Conservation (phyloP, 1,140 invertebrate genomes). For the Macrosteles quadrilineatus region DNA sequence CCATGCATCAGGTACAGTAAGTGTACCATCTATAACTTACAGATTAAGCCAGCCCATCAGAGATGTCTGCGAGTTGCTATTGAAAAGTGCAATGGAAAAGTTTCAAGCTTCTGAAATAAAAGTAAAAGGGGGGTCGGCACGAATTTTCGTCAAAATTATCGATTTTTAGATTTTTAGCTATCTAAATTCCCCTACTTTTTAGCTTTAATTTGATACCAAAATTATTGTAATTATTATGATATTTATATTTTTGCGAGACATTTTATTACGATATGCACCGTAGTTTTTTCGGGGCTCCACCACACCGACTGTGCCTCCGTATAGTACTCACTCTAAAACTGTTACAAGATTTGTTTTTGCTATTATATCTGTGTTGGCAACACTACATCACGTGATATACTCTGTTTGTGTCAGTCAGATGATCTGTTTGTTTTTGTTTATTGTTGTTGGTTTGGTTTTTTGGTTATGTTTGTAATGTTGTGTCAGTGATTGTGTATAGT, state of each 20-base stretch:
- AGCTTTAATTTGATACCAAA: no score
- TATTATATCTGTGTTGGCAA: not conserved
- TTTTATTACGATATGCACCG: not conserved
- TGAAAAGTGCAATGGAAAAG: no score
- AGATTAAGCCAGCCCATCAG: no score
- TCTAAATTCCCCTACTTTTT: not conserved
- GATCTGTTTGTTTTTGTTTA: not conserved
- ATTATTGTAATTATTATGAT: no score
- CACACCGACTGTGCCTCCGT: no score
- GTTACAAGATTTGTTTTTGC: not conserved
- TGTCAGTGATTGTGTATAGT: not conserved
- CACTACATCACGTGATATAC: not conserved
- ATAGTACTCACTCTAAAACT: not conserved
- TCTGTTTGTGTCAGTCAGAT: conserved; percentile 2
- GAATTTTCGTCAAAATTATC: not conserved
- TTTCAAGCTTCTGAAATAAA: no score
- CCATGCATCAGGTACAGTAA: no score
- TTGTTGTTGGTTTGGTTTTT: no score
- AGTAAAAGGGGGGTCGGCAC: not conserved
- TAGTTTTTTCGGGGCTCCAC: no score
- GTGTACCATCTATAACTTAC: no score
- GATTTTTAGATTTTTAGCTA: no score
- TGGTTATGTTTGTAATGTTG: not conserved
- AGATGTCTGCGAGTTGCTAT: no score
- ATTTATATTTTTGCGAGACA: not conserved